Conservation (phyloP, 2,888 invertebrate species). For the Meta bourneti region DNA sequence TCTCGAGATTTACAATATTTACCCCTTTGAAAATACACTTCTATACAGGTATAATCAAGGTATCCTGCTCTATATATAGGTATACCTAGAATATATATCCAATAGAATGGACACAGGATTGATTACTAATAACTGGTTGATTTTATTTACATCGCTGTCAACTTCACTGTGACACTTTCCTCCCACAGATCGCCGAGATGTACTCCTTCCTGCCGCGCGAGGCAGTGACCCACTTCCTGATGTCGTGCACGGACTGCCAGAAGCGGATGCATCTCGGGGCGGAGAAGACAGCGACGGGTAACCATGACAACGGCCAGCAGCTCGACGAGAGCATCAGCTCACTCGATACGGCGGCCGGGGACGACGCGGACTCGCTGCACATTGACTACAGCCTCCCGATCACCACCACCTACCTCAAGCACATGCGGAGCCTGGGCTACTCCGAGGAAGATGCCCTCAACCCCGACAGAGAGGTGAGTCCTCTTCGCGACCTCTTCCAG, state of each 20-base stretch:
- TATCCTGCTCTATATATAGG: too few relatives aligned
- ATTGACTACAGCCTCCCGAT: constrained; percentile 93
- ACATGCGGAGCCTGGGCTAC: constrained; percentile 87
- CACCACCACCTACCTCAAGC: constrained; percentile 92
- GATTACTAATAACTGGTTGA: too few relatives aligned
- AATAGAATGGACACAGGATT: too few relatives aligned
- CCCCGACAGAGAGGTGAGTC: constrained; percentile 72
- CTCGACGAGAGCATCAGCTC: constrained; percentile 80
- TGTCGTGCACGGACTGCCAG: constrained; percentile 96
- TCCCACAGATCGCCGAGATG: constrained; percentile 93
- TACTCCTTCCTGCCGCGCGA: constrained; percentile 97
- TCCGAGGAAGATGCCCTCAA: constrained; percentile 75
- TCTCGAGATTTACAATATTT: too few relatives aligned
- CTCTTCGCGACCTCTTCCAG: background rate
- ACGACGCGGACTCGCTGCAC: constrained; percentile 80
- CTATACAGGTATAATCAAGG: too few relatives aligned
- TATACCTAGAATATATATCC: too few relatives aligned
- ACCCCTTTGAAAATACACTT: too few relatives aligned
- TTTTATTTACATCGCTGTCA: too few relatives aligned
- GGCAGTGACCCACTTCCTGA: constrained; percentile 96
- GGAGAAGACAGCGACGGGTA: constrained; percentile 22
- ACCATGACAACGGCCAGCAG: constrained; percentile 75
- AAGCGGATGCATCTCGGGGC: constrained; percentile 83
- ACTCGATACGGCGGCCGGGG: constrained; percentile 58
- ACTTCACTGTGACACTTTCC: too few relatives aligned